These are phyloP conservation scores for Conus ventricosus DNA, from an alignment of 1,140 invertebrate genomes.

Conservation along the genomic window DNA sequence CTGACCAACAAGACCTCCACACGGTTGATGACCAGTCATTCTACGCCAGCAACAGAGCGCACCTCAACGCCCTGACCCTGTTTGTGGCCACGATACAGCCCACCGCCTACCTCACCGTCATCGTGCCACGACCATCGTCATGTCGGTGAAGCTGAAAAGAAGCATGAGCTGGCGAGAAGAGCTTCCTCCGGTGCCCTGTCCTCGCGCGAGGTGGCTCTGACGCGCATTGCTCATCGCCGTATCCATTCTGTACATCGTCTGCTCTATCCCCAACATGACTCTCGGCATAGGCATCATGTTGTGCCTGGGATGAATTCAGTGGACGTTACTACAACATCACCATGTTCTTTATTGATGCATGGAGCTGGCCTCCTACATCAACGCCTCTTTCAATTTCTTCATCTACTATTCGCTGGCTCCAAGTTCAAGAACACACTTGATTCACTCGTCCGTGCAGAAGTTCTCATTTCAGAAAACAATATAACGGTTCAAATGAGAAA, in stretches of 20 bases:
- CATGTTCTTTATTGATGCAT: background rate
- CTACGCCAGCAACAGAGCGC: background rate
- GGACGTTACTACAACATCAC: background rate
- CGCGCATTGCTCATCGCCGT: conserved; percentile 8
- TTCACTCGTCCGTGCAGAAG: no score
- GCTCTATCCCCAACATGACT: background rate
- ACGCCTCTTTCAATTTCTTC: conserved; percentile 14
- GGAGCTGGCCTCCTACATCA: background rate
- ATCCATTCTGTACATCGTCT: background rate
- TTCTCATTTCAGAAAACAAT: no score
- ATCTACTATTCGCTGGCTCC: conserved; percentile 17
- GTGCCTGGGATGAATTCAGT: background rate
- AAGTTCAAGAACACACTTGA: background rate
- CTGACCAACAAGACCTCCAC: background rate
- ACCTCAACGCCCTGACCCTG: background rate
- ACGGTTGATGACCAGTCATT: conserved; percentile 5
- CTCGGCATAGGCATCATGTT: background rate
- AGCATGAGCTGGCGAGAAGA: background rate
- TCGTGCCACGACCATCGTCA: background rate
- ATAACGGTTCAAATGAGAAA: no score
- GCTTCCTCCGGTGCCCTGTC: background rate
- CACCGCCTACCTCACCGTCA: background rate
- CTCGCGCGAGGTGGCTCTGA: background rate
- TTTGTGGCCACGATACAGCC: background rate
- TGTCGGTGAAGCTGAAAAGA: conserved; percentile 4